Conservation (phyloP, 2,888 invertebrate genomes). For the Quadroppia sp. region DNA sequence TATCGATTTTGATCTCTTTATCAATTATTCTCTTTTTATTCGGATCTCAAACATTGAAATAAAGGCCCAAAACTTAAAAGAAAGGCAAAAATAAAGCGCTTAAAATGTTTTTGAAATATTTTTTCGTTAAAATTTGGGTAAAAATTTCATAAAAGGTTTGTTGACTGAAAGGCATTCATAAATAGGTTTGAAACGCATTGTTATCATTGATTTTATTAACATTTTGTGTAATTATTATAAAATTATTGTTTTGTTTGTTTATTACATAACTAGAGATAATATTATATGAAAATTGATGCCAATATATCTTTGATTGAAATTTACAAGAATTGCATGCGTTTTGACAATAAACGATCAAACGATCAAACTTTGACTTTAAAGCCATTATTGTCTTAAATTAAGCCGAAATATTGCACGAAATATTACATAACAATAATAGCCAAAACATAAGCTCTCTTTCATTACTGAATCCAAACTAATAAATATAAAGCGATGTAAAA, state of each 20-base stretch:
- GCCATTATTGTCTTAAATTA: neutral
- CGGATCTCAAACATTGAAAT: neutral
- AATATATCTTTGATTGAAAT: neutral
- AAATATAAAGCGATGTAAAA: constrained; percentile 4
- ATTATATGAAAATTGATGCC: neutral
- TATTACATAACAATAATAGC: neutral
- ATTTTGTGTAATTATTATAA: neutral
- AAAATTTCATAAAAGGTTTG: too few species aligned
- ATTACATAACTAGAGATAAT: neutral
- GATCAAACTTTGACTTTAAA: neutral
- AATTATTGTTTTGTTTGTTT: constrained; percentile 4
- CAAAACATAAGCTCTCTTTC: neutral
- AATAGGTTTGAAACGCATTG: neutral
- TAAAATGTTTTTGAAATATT: neutral
- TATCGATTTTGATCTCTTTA: neutral
- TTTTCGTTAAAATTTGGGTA: too few species aligned
- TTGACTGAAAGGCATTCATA: neutral
- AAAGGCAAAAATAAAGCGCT: neutral
- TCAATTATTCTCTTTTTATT: neutral
- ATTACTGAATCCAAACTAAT: neutral
- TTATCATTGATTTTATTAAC: constrained; percentile 3
- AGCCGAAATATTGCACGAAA: neutral
- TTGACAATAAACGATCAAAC: neutral
- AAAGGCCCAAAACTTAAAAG: neutral
- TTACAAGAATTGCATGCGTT: neutral